Evolutionary conservation across 2,113 vertebrate genomes (phyloP).

Genomic region (Trinectes maculatus): DNA sequence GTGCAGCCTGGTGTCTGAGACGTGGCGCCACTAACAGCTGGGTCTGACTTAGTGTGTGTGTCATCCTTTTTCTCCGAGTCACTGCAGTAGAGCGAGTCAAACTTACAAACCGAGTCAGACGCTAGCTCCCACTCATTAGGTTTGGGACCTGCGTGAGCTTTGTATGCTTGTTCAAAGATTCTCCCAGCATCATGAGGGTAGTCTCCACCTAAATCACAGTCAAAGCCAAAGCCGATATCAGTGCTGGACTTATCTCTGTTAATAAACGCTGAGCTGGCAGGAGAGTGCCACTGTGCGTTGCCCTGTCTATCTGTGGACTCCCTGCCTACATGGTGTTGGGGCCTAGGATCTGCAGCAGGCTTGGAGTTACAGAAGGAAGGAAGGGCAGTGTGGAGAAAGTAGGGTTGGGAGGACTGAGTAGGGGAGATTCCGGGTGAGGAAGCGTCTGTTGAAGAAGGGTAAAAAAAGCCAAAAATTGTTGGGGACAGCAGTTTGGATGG

Average conservation of each 20-base stretch:
- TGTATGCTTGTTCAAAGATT: constrained; percentile 22
- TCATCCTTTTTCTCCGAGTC: constrained; percentile 23
- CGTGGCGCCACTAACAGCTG: constrained; percentile 12
- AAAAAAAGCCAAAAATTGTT: constrained; percentile 25
- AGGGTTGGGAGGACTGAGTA: constrained; percentile 68
- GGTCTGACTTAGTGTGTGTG: constrained; percentile 20
- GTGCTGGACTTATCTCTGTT: constrained; percentile 37
- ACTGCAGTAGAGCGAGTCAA: constrained; percentile 71
- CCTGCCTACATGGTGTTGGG: constrained; percentile 54
- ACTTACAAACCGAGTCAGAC: constrained; percentile 59
- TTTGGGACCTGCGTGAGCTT: constrained; percentile 22
- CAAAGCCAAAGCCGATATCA: constrained; percentile 25
- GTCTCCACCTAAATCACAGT: constrained; percentile 38
- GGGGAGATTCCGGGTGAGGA: constrained; percentile 80
- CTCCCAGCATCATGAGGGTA: constrained; percentile 41
- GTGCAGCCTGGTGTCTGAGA: constrained; percentile 57
- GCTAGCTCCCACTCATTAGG: constrained; percentile 24
- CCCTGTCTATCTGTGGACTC: constrained; percentile 36
- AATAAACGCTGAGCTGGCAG: constrained; percentile 34
- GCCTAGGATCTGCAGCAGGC: constrained; percentile 46
- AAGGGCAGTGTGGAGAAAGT: constrained; percentile 79
- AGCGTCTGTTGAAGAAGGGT: constrained; percentile 62
- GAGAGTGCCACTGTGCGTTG: constrained; percentile 12
- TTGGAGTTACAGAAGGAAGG: constrained; percentile 68
- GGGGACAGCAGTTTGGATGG: constrained; percentile 6